Conservation (phyloP, 2,113 vertebrate species). For the Thinocorus orbignyianus region DNA sequence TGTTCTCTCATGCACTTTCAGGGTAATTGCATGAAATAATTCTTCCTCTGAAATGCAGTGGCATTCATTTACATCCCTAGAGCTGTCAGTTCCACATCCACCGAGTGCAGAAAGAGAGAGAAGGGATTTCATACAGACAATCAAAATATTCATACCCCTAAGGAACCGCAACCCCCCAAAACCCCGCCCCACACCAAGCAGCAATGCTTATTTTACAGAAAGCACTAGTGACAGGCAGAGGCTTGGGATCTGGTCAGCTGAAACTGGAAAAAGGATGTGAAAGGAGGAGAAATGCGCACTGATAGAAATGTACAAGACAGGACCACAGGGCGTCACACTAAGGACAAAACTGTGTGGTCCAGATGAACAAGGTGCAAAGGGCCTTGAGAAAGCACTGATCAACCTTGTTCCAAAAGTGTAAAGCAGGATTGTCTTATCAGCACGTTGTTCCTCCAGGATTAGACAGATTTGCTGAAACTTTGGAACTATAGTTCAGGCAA, state of each 20-base stretch:
- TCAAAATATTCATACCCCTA: not conserved
- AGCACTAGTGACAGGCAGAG: not conserved
- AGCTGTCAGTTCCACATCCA: slow-evolving; percentile 12
- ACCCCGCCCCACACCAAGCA: not conserved
- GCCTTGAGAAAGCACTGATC: not conserved
- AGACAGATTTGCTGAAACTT: not conserved
- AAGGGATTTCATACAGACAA: slow-evolving; percentile 23
- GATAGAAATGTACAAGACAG: fast-evolving
- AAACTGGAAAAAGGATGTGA: not conserved
- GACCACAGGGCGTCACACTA: not conserved
- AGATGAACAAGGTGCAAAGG: not conserved
- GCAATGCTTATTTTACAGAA: not conserved
- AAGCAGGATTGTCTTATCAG: not conserved
- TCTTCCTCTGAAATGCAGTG: slow-evolving; percentile 58
- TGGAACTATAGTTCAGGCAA: not conserved
- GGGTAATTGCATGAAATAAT: slow-evolving; percentile 67
- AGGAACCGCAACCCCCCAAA: not conserved
- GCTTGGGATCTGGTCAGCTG: not conserved
- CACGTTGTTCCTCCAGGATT: not conserved
- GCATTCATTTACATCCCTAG: slow-evolving; percentile 34
- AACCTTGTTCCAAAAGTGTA: not conserved
- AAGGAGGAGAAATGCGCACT: not conserved
- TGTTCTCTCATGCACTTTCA: slow-evolving; percentile 42
- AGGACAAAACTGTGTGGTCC: fast-evolving
- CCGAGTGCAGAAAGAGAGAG: not conserved